Conservation (phyloP, 1,140 invertebrate genomes). For the Drosophila subobscura region DNA sequence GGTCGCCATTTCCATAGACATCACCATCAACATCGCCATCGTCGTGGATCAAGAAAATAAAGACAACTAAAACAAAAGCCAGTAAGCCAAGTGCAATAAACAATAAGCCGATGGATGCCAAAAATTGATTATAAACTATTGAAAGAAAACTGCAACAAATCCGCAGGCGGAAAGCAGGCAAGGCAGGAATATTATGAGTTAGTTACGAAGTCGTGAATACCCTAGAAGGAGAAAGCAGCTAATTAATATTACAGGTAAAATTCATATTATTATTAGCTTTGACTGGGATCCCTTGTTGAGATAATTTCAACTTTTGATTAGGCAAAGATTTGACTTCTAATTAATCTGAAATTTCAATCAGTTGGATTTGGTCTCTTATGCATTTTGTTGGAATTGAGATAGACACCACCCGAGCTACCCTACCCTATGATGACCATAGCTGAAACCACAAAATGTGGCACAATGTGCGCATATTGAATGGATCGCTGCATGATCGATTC, state of each 20-base stretch:
- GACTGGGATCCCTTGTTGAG: no score
- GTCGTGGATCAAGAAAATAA: no score
- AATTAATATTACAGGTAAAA: no score
- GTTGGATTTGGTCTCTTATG: no score
- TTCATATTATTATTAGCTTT: no score
- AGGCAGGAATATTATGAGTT: not conserved
- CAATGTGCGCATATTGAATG: conserved; percentile 61
- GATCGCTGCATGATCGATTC: not conserved
- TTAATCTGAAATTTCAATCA: no score
- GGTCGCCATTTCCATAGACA: conserved; percentile 32
- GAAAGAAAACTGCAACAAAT: conserved; percentile 24
- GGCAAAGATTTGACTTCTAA: no score
- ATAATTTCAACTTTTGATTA: no score
- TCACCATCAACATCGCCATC: no score
- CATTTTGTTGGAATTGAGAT: no score
- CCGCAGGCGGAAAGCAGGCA: not conserved
- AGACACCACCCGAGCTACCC: conserved; percentile 3
- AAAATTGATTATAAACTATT: conserved; percentile 33
- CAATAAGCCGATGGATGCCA: conserved; percentile 32
- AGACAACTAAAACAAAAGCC: conserved; percentile 26
- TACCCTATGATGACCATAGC: conserved; percentile 9
- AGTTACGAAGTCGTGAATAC: not conserved
- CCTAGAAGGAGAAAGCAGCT: not conserved
- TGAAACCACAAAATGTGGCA: conserved; percentile 33
- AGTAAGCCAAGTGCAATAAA: conserved; percentile 53